Evolutionary conservation across 2,797 vertebrate genomes (phyloP), one percentile per base, ranked within the genome.

Genomic region (Cyprinella venusta): DNA sequence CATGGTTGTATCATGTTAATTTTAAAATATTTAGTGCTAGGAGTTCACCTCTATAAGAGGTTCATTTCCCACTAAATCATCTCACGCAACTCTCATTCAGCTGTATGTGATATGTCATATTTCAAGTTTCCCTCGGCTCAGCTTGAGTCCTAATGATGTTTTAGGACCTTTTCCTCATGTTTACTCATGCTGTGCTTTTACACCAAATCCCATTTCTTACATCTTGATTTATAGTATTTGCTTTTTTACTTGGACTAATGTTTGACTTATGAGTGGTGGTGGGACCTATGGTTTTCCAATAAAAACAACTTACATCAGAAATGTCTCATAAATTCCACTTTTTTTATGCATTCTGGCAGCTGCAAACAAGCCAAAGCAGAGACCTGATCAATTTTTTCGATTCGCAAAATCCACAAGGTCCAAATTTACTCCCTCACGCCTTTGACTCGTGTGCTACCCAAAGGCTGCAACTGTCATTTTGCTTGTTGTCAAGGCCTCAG

Each of bases 271-370:
- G 61, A 78, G 70, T 54, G 76, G 79, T 84, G 79, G 79, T 65
- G 65, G 40, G 36, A 65, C 40, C 33, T 84, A 64, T 8, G 30
- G 71, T 65, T 87, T 87, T 85, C 74, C 79, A 88, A 86, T 88
- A 88, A 88, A 86, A 45, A 30, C 5, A 1, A 52, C 52, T 87
- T 48, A 30, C 65, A 48, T 72, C 36, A 56, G 13, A 26, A 61
- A 70, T 48, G 13, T 24, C 33, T 76, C 36, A 56, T 61, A 42
- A 85, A 68, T 78, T 76, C 69, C n/a, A 16, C 15, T 75, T 56
- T 75, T 56, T 86, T 56, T 74, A 83, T 50, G 15, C 4, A 24
- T 61, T 38, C 8, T 48, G 26, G 48, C 19, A 6, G 36, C 56
- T 19, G 33, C 54, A 48, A 24, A 45, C 40, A 24, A 76, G 4